Evolutionary conservation across 1,140 invertebrate species (phyloP).

Genomic region (Aleiodes sp.): DNA sequence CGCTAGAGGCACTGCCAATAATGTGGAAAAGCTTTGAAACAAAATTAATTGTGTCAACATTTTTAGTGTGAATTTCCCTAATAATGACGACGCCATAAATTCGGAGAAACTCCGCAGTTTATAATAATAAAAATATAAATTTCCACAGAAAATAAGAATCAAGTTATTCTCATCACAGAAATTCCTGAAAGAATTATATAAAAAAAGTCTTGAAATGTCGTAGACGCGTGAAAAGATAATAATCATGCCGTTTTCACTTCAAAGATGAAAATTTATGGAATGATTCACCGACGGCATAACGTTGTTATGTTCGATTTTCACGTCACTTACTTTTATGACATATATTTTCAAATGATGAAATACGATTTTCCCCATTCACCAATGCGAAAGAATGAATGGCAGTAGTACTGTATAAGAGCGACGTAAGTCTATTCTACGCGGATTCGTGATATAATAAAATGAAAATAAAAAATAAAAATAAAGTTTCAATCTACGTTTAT

Average conservation of each 20-base stretch:
- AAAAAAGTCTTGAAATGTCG: background rate
- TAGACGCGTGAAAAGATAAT: background rate
- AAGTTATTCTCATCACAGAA: background rate
- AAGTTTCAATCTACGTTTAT: background rate
- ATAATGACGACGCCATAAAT: no score
- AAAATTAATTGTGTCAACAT: no score
- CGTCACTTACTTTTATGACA: background rate
- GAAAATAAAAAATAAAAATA: no score
- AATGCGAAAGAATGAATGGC: background rate
- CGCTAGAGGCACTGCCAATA: no score
- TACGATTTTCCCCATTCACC: background rate
- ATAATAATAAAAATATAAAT: no score
- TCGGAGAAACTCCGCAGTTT: no score
- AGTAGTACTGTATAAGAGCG: background rate
- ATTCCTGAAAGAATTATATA: background rate
- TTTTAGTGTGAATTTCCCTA: no score
- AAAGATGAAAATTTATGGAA: background rate
- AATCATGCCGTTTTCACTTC: background rate
- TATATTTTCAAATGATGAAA: constrained; percentile 5
- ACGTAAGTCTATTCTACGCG: background rate
- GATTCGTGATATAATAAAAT: background rate
- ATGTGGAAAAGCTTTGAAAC: no score
- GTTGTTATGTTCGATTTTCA: constrained; percentile 4
- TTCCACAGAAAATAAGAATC: no score
- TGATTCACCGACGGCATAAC: background rate